phyloP scores from a whole-genome alignment of 2,888 invertebrate species.

The Pseudolycoriella hygida region DNA sequence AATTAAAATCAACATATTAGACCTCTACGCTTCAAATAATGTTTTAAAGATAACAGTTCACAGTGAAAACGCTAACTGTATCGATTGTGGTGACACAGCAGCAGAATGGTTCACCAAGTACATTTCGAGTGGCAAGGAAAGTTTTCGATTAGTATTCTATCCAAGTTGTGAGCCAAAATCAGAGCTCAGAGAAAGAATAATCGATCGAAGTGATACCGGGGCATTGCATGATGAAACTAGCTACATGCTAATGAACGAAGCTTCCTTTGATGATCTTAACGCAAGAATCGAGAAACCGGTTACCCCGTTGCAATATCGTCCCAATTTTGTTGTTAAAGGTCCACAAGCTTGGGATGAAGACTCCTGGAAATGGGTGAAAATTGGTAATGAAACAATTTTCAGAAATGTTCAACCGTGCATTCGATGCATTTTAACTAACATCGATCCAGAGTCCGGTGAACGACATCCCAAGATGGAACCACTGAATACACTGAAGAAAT shows the following conservation, averaged over 20 bases:
- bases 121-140: too few species aligned
- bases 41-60: too few species aligned
- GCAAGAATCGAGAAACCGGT: slow-evolving; percentile 34
- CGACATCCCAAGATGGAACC: slow-evolving; percentile 41
- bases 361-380: slow-evolving; percentile 45
- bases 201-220: slow-evolving; percentile 19
- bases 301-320: slow-evolving; percentile 38
- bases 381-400: slow-evolving; percentile 41
- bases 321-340: slow-evolving; percentile 46
- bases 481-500: slow-evolving; percentile 42
- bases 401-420: slow-evolving; percentile 46
- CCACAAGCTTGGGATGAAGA: slow-evolving; percentile 42
- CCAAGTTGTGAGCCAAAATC: too few species aligned
- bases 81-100: too few species aligned
- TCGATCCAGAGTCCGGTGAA: slow-evolving; percentile 46
- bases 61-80: too few species aligned
- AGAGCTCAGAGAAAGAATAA: too few species aligned
- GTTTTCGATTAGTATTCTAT: too few species aligned
- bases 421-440: slow-evolving; percentile 45
- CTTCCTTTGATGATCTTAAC: slow-evolving; percentile 46
- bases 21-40: too few species aligned
- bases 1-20: too few species aligned
- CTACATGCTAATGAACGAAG: slow-evolving; percentile 43
- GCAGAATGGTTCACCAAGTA: too few species aligned
- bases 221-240: slow-evolving; percentile 44